Evolutionary conservation across 2,888 invertebrate species (phyloP).

Genomic region (Plebejus melissa): DNA sequence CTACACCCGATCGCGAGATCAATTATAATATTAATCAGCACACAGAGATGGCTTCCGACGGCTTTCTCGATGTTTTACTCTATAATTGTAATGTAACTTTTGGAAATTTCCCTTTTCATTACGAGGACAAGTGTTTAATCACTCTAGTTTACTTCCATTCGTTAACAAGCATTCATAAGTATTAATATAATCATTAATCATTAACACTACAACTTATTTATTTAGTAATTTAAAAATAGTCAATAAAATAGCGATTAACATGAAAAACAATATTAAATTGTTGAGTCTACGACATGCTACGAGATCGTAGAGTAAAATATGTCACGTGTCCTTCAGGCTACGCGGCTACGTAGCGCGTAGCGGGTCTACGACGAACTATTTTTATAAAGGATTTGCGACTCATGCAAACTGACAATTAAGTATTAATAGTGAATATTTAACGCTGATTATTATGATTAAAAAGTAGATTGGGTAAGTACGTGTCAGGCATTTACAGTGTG

Average conservation of each 20-base stretch:
- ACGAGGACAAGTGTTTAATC: neutral
- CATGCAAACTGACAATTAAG: no score
- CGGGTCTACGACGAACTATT: neutral
- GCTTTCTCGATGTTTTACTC: slow-evolving; percentile 54
- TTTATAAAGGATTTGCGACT: no score
- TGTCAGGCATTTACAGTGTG: no score
- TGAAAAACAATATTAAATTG: neutral
- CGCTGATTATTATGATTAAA: no score
- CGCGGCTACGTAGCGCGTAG: neutral
- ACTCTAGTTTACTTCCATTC: neutral
- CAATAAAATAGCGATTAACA: neutral
- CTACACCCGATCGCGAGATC: slow-evolving; percentile 72
- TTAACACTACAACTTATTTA: neutral
- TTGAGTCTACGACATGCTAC: neutral
- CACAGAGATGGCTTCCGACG: slow-evolving; percentile 63
- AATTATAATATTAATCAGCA: slow-evolving; percentile 78
- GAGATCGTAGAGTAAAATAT: neutral
- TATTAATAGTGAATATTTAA: no score
- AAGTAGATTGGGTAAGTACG: no score
- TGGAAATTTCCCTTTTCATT: slow-evolving; percentile 28
- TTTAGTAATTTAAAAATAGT: neutral
- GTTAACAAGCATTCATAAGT: neutral
- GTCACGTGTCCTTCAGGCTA: neutral
- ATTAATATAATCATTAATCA: neutral
- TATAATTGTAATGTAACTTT: slow-evolving; percentile 30